These are phyloP conservation scores for Rhagologus leucostigma DNA, from an alignment of 2,113 vertebrate species.

Conservation along the genomic window DNA sequence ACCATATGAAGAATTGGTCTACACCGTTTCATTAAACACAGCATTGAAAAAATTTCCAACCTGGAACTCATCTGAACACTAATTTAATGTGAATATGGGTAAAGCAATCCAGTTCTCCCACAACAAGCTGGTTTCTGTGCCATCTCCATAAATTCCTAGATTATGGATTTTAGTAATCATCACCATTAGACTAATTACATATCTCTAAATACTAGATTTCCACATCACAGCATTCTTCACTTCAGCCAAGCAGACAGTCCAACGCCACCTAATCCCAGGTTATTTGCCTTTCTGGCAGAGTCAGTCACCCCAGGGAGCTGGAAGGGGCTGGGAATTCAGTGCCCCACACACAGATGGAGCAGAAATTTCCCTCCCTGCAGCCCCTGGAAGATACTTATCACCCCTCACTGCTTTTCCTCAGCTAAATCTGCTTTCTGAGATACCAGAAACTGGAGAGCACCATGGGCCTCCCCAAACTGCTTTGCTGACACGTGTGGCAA, in stretches of 20 bases:
- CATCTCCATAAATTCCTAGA: not conserved
- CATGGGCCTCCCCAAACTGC: not conserved
- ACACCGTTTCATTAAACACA: not conserved
- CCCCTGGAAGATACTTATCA: not conserved
- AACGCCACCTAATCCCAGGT: not conserved
- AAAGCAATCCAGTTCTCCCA: not conserved
- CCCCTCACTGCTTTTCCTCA: not conserved
- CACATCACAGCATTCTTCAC: constrained; percentile 12
- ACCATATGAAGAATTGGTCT: not conserved
- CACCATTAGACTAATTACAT: constrained; percentile 24
- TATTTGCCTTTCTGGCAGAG: not conserved
- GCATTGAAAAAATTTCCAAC: not conserved
- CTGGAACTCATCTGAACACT: not conserved
- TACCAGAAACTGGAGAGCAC: not conserved
- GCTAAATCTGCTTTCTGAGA: not conserved
- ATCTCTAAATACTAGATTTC: constrained; percentile 2
- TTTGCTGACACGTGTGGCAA: not conserved
- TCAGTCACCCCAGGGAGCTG: not conserved
- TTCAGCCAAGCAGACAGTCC: constrained; percentile 6
- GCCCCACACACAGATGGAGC: not conserved
- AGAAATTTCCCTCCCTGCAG: not conserved
- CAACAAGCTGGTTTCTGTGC: not conserved
- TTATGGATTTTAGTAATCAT: constrained; percentile 20
- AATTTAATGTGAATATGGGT: not conserved
- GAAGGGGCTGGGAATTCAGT: not conserved